A percentile compares a stretch with the other conserved stretches of the same genome.
Conservation (phyloP, 2,888 invertebrate genomes). For the Drosophila maculinotata region DNA sequence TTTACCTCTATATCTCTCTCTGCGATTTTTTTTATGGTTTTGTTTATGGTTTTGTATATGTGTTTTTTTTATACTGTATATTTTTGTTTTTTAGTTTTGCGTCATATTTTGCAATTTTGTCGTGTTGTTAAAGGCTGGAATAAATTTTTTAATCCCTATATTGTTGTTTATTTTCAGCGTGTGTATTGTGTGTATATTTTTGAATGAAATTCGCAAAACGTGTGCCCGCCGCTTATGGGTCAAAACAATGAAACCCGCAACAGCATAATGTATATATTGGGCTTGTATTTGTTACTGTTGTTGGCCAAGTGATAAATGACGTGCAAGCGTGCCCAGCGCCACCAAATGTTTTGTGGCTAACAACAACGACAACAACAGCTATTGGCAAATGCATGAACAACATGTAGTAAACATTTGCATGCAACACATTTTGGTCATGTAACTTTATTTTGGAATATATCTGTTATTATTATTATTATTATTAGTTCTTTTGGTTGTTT, state of each 20-base stretch:
- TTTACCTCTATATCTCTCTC: constrained; percentile 16
- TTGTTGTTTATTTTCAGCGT: constrained; percentile 1
- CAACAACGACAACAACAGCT: neutral
- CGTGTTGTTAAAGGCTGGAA: constrained; percentile 32
- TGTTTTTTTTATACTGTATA: neutral
- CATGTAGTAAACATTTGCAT: constrained; percentile 31
- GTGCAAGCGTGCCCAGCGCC: constrained; percentile 38
- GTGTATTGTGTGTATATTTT: constrained; percentile 17
- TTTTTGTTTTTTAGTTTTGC: constrained; percentile 23
- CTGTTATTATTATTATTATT: constrained; percentile 8
- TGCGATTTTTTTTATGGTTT: constrained; percentile 1
- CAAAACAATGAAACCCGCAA: constrained; percentile 8
- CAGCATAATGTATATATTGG: constrained; percentile 6
- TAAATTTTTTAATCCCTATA: constrained; percentile 12
- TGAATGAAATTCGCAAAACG: constrained; percentile 45
- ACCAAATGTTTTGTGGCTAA: constrained; percentile 13
- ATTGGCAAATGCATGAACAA: constrained; percentile 5
- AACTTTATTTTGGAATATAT: constrained; percentile 22
- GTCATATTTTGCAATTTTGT: constrained; percentile 17
- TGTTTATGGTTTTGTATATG: constrained; percentile 1
- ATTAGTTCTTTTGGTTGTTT: constrained; percentile 16
- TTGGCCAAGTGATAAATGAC: constrained; percentile 40
- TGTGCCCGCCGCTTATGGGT: constrained; percentile 22
- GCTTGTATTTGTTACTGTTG: constrained; percentile 1
- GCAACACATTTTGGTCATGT: constrained; percentile 17